These are phyloP conservation scores for Oncorhynchus tshawytscha DNA, from an alignment of 2,113 vertebrate genomes.

Conservation along the genomic window DNA sequence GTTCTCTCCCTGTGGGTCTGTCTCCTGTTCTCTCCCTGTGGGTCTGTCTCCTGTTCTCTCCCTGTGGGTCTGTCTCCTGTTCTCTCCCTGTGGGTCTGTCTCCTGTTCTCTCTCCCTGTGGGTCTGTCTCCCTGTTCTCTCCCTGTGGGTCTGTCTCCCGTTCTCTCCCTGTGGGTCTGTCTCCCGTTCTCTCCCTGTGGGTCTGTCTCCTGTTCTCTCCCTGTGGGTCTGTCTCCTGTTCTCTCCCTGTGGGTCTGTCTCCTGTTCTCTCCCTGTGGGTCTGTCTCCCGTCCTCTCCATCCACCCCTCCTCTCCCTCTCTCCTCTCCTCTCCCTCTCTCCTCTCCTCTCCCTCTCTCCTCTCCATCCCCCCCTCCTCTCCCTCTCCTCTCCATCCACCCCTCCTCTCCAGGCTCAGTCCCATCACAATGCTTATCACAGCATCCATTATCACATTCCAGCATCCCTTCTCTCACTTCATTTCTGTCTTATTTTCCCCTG, in stretches of 20 bases:
- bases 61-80: neutral
- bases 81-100: slow-evolving; percentile 30
- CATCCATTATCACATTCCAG: slow-evolving; percentile 29
- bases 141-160: neutral
- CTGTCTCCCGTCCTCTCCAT: slow-evolving; percentile 43
- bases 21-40: slow-evolving; percentile 45
- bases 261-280: slow-evolving; percentile 49
- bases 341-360: neutral
- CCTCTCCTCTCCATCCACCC: slow-evolving; percentile 10
- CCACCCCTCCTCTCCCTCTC: no score
- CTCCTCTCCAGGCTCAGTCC: slow-evolving; percentile 15
- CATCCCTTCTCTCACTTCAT: slow-evolving; percentile 24
- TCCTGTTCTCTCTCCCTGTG: no score
- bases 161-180: slow-evolving; percentile 27
- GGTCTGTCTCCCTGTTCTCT: no score
- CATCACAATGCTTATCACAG: slow-evolving; percentile 19
- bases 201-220: slow-evolving; percentile 26
- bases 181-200: slow-evolving; percentile 45
- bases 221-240: slow-evolving; percentile 33
- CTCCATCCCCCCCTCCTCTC: neutral
- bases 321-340: neutral
- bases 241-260: slow-evolving; percentile 32
- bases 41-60: slow-evolving; percentile 54
- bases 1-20: slow-evolving; percentile 28
- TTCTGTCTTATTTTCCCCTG: slow-evolving; percentile 21